phyloP scores from a whole-genome alignment of 1,140 invertebrate genomes.

The Lepidurus packardi region DNA sequence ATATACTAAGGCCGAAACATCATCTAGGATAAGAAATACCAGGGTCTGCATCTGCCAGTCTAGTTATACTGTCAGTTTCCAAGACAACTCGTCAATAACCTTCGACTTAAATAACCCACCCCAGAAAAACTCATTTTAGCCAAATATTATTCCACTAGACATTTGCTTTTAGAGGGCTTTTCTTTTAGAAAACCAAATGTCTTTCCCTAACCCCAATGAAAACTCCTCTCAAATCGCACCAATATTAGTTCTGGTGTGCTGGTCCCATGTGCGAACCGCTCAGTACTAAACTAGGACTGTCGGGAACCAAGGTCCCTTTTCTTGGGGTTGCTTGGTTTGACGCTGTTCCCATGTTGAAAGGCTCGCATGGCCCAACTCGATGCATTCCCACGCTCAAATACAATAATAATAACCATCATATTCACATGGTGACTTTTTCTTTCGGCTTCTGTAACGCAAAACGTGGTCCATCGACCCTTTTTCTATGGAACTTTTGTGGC shows the following conservation, averaged over 20 bases:
- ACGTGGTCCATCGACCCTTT: neutral
- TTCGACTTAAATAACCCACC: too few relatives aligned
- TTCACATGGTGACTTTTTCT: conserved; percentile 12
- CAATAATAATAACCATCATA: conserved; percentile 12
- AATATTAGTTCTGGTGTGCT: conserved; percentile 22
- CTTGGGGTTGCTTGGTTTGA: conserved; percentile 9
- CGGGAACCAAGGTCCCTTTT: neutral
- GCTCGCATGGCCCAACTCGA: conserved; percentile 2
- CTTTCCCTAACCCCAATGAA: neutral
- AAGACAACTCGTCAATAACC: too few relatives aligned
- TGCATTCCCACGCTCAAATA: conserved; percentile 8
- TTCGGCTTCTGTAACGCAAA: neutral
- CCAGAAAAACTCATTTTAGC: too few relatives aligned
- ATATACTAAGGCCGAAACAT: neutral
- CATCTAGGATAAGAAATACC: neutral
- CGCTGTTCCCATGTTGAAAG: conserved; percentile 4
- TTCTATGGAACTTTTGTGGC: neutral
- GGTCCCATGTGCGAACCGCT: neutral
- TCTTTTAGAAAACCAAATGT: too few relatives aligned
- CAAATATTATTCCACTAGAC: too few relatives aligned
- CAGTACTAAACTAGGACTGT: neutral
- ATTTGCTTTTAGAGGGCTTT: too few relatives aligned
- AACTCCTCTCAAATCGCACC: neutral
- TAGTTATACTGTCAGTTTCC: too few relatives aligned
- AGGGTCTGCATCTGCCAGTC: neutral